Evolutionary conservation across 1,140 invertebrate genomes (phyloP).

Genomic region (Pollicipes pollicipes): DNA sequence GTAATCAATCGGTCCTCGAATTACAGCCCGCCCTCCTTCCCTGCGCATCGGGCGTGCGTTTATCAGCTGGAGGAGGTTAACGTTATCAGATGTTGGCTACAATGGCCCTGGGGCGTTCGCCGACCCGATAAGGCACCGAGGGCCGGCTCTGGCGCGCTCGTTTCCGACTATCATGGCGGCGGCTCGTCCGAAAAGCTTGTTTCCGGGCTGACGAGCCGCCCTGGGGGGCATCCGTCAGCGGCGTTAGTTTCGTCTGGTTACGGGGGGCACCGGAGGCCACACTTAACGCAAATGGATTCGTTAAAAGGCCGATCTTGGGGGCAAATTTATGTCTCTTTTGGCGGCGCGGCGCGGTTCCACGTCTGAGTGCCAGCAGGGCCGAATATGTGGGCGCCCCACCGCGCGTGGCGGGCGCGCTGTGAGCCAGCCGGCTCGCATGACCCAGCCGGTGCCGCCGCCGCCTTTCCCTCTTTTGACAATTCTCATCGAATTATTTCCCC

Average conservation of each 20-base stretch:
- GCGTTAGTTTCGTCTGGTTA: background rate
- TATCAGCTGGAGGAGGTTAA: background rate
- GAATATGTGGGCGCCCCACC: background rate
- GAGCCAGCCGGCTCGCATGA: too few relatives aligned
- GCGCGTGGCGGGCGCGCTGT: background rate
- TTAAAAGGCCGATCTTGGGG: background rate
- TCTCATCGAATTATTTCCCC: background rate
- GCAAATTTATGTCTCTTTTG: background rate
- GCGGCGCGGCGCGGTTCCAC: background rate
- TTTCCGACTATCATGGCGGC: background rate
- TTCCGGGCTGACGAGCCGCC: background rate
- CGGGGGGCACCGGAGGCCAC: background rate
- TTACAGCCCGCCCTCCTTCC: too few relatives aligned
- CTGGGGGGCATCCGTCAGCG: background rate
- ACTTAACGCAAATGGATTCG: slow-evolving; percentile 1
- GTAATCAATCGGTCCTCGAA: too few relatives aligned
- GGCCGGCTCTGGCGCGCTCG: background rate
- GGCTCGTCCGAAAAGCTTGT: background rate
- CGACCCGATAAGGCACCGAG: background rate
- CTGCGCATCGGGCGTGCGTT: too few relatives aligned
- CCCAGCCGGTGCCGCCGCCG: too few relatives aligned
- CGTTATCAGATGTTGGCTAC: background rate
- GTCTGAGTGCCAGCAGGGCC: background rate
- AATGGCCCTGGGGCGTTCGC: background rate
- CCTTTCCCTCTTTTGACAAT: slow-evolving; percentile 1